Evolutionary conservation across 2,888 invertebrate genomes (phyloP), one percentile per base, ranked within the genome.

Genomic region (Chrysolina haemoptera): DNA sequence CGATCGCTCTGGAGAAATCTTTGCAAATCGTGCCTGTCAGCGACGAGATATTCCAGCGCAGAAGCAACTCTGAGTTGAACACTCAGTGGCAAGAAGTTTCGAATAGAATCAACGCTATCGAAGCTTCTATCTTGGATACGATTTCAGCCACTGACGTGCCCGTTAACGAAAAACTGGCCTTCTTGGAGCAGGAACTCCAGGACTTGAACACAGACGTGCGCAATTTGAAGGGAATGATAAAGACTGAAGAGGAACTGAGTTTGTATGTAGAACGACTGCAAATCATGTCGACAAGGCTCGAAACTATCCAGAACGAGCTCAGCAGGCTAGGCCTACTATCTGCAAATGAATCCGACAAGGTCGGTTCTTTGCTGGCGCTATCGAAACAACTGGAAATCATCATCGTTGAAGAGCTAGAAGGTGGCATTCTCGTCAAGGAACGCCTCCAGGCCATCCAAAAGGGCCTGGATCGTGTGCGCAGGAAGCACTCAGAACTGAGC

Each of bases 211-310:
- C 90, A 0, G 91, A 93, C 16, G 88, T 96, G 74, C 93, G 94
- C 40, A 91, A 91, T 77, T 90, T 95, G 75, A 93, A 94, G 84
- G 94, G 95, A 1, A 93, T 95, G 0, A 93, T 96, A 62, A 95
- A 94, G 84, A 95, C 92, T 68, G 95, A 95, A 82, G 96, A 96
- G 80, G 96, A 96, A 83, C 89, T 96, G 0, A 93, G 93, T 80
- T 89, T 95, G 8, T 96, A 96, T 84, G 93, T 95, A 10, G 95
- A 96, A 86, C 90, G 95, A 67, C 88, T 96, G 10, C 95, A 95
- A 88, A 93, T 95, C 0, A 90, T 95, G 87, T 92, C 92, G 48
- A 91, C 91, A 3, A 91, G 95, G 14, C 91, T 95, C n/a, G 93
- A 93, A 70, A 90, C 93, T 65, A 95, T 95, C 77, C 94, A 95